phyloP scores from a whole-genome alignment of 2,888 invertebrate genomes.

The Notocelia uddmanniana region DNA sequence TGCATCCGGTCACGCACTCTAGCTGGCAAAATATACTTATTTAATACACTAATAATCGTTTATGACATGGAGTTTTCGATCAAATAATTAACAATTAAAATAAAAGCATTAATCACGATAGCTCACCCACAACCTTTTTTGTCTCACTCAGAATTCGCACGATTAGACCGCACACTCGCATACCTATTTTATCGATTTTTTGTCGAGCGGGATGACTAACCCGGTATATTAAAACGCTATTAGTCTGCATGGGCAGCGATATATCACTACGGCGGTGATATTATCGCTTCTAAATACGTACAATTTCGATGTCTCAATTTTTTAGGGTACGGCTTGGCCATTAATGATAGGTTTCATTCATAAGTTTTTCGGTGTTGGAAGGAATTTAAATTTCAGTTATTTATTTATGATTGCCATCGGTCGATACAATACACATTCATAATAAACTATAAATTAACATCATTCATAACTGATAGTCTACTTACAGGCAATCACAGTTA shows the following conservation, averaged over 20 bases:
- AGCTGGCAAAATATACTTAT: neutral
- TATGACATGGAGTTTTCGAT: conserved; percentile 12
- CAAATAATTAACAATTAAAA: conserved; percentile 22
- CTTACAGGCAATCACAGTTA: no score
- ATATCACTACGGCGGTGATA: conserved; percentile 81
- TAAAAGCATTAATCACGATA: conserved; percentile 22
- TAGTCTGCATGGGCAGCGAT: conserved; percentile 76
- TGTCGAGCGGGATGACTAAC: conserved; percentile 67
- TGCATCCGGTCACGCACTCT: neutral
- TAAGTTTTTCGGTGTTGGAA: conserved; percentile 7
- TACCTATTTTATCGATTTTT: conserved; percentile 35
- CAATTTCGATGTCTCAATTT: conserved; percentile 76
- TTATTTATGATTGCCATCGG: no score
- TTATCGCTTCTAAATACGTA: conserved; percentile 79
- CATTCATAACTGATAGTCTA: no score
- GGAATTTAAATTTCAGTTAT: neutral
- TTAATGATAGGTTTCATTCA: conserved; percentile 35
- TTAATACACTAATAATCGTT: conserved; percentile 7
- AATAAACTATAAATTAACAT: no score
- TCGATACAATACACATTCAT: no score
- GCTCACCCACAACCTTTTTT: conserved; percentile 24
- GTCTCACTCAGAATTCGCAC: conserved; percentile 35
- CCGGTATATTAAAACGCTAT: conserved; percentile 82
- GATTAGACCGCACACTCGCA: conserved; percentile 35
- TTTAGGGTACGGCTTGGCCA: conserved; percentile 54